Conservation (phyloP, 1,140 invertebrate species). For the Anoplophora glabripennis region DNA sequence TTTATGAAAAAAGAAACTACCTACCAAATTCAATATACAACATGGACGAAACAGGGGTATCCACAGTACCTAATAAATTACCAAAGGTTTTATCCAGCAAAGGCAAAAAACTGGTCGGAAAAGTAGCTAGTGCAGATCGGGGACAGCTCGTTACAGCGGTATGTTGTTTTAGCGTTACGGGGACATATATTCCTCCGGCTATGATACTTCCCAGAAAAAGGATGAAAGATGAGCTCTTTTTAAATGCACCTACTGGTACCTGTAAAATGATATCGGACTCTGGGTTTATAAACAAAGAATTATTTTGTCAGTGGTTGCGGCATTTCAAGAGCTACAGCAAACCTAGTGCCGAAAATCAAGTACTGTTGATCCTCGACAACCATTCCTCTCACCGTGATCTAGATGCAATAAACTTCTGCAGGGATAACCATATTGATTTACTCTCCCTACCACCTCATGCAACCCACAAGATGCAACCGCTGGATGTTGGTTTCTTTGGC, state of each 20-base stretch:
- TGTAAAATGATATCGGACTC: slow-evolving; percentile 41
- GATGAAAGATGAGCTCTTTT: slow-evolving; percentile 42
- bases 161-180: slow-evolving; percentile 44
- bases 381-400: slow-evolving; percentile 47
- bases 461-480: slow-evolving; percentile 51
- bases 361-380: slow-evolving; percentile 47
- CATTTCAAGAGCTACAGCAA: slow-evolving; percentile 48
- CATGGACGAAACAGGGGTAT: slow-evolving; percentile 50
- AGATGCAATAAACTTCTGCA: slow-evolving; percentile 40
- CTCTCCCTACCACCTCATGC: slow-evolving; percentile 52
- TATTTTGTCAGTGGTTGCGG: slow-evolving; percentile 51
- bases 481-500: slow-evolving; percentile 50
- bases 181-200: slow-evolving; percentile 37
- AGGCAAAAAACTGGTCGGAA: slow-evolving; percentile 43
- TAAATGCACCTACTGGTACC: slow-evolving; percentile 43
- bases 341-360: slow-evolving; percentile 41
- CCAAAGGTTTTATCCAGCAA: slow-evolving; percentile 44
- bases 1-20: too few relatives aligned
- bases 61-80: slow-evolving; percentile 50
- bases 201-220: slow-evolving; percentile 44
- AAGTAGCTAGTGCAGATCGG: slow-evolving; percentile 47
- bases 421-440: slow-evolving; percentile 42
- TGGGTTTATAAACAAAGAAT: slow-evolving; percentile 49
- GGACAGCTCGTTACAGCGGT: slow-evolving; percentile 48
- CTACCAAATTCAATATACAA: too few relatives aligned